Base-by-base conservation (phyloP, 2,797 vertebrate species). In the Bradypus variegatus region DNA sequence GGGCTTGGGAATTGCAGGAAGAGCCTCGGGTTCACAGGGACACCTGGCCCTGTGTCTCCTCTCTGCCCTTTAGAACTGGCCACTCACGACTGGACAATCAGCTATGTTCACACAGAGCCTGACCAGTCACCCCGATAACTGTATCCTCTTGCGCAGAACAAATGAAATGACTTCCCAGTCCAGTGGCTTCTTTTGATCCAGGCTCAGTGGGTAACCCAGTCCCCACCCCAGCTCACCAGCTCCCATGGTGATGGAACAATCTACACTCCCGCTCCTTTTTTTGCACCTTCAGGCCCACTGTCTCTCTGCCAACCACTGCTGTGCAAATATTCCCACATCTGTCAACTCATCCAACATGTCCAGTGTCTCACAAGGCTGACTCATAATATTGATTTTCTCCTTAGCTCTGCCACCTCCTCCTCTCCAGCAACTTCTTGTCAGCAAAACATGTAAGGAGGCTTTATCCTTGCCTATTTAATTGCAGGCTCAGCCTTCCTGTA, bases 271-370 rank as follows among this genome's bases (percentile, higher is more conserved):
- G 60, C 50, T 86, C 38, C 65, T 86, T 89, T 88, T 72, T 50
- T 36, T 29, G 65, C 53, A 38, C 25, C 72, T 77, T 64, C 58
- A 60, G 91, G 76, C 62, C 70, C 6, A 7, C 19, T 1, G 60
- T 38, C 33, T 53, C 83, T 72, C 53, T 87, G 96, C 86, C 86
- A 87, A 36, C 55, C 88, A 72, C 64, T 0, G 0, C 58, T 81
- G 58, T 93, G 90, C 86, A 65, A 81, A 90, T 33, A 89, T 89
- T 62, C 84, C 93, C 91, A 85, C 83, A 53, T 78, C 89, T 80
- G 91, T 78, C 86, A 72, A 58, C 88, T 82, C 72, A 10, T 3
- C 64, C 48, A 13, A 1, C 3, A 0, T 36, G 86, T 36, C 79
- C 53, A 16, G 53, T 27, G 5, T 45, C 83, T 88, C 76, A 36